Conservation (phyloP, 2,113 vertebrate genomes). For the Trichechus manatus region DNA sequence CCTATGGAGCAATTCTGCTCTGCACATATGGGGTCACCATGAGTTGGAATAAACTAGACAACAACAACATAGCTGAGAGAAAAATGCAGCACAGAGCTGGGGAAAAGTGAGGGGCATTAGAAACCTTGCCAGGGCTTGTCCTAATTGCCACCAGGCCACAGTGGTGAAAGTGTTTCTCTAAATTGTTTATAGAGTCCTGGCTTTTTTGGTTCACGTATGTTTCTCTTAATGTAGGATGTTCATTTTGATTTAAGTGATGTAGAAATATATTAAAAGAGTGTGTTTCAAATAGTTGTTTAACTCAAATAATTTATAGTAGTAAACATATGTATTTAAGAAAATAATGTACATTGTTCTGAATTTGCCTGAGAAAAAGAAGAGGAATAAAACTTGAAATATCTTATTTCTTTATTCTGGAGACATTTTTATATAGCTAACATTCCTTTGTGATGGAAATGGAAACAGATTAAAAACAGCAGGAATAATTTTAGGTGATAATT, state of each 20-base stretch:
- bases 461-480: slow-evolving; percentile 44
- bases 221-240: not conserved
- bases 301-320: not conserved
- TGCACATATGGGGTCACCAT: not conserved
- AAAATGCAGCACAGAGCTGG: not conserved
- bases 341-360: slow-evolving; percentile 23
- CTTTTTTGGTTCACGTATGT: not conserved
- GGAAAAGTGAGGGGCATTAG: rapidly evolving
- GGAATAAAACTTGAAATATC: slow-evolving; percentile 21
- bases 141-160: not conserved
- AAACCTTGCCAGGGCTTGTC: not conserved
- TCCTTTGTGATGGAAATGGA: slow-evolving; percentile 55
- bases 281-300: not conserved
- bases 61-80: not conserved
- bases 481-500: not conserved
- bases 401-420: slow-evolving; percentile 52
- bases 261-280: slow-evolving; percentile 1
- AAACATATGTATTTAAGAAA: slow-evolving; percentile 42
- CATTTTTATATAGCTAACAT: slow-evolving; percentile 8
- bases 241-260: not conserved
- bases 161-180: not conserved
- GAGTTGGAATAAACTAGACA: not conserved
- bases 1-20: not conserved
- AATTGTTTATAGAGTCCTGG: not conserved
- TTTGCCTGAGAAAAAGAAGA: slow-evolving; percentile 44